Conservation (phyloP, 1,140 invertebrate species). For the Cecropterus lyciades region DNA sequence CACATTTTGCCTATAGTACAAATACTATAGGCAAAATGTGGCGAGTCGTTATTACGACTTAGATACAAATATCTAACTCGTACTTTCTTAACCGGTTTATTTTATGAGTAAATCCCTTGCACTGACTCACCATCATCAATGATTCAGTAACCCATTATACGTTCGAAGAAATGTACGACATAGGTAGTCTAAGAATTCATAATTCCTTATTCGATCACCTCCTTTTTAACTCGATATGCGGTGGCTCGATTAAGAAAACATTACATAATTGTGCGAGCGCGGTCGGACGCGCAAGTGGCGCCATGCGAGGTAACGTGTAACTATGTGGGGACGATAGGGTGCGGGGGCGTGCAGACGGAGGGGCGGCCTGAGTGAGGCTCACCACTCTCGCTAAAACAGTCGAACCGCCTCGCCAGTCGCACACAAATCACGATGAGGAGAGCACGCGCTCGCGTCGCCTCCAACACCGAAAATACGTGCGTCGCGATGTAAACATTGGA, state of each 20-base stretch:
- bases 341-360: slow-evolving; percentile 61
- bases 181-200: slow-evolving; percentile 38
- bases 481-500: slow-evolving; percentile 74
- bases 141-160: background rate
- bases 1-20: too few relatives aligned
- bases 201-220: slow-evolving; percentile 46
- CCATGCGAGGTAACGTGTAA: slow-evolving; percentile 74
- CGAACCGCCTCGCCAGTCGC: slow-evolving; percentile 68
- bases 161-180: background rate
- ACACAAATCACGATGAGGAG: slow-evolving; percentile 66
- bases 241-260: slow-evolving; percentile 80
- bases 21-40: too few relatives aligned
- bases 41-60: too few relatives aligned
- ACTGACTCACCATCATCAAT: slow-evolving; percentile 1
- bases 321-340: slow-evolving; percentile 69
- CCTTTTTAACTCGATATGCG: slow-evolving; percentile 60
- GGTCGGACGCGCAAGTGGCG: slow-evolving; percentile 73
- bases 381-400: slow-evolving; percentile 69
- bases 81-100: too few relatives aligned
- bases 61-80: too few relatives aligned
- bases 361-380: slow-evolving; percentile 58
- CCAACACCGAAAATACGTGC: slow-evolving; percentile 57
- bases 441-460: slow-evolving; percentile 65
- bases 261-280: slow-evolving; percentile 81
- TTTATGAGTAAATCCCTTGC: background rate